phyloP scores from a whole-genome alignment of 2,888 invertebrate species.

The Galerucella calmariensis region DNA sequence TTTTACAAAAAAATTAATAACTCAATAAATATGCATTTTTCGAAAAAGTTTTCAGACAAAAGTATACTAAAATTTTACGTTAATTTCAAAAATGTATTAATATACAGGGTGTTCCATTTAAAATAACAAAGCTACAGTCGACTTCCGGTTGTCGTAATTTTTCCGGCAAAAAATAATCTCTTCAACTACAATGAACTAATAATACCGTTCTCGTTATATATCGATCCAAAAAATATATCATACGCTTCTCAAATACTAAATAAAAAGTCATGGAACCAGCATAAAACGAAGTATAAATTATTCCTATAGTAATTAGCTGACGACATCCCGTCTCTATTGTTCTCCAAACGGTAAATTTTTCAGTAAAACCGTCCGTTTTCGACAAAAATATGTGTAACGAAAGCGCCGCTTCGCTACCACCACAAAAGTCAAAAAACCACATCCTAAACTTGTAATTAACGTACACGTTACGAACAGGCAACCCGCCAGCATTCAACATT shows the following conservation, averaged over 20 bases:
- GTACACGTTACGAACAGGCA: slow-evolving; percentile 41
- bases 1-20: no score
- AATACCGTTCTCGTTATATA: neutral
- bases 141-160: no score
- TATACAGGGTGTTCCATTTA: no score
- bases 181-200: neutral
- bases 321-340: slow-evolving; percentile 5
- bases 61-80: no score
- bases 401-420: slow-evolving; percentile 12
- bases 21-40: no score
- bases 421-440: slow-evolving; percentile 37
- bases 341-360: slow-evolving; percentile 20
- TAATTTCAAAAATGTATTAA: no score
- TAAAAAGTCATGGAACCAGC: neutral
- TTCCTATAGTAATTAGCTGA: slow-evolving; percentile 12
- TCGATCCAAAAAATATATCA: neutral
- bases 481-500: slow-evolving; percentile 21
- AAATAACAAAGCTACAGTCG: no score
- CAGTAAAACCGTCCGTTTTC: slow-evolving; percentile 15
- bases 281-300: slow-evolving; percentile 14
- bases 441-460: slow-evolving; percentile 47
- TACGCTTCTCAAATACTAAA: slow-evolving; percentile 1
- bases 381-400: slow-evolving; percentile 1
- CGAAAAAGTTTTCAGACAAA: no score
- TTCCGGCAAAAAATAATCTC: no score